Conservation (phyloP, 1,140 invertebrate genomes). For the Drosophila santomea region DNA sequence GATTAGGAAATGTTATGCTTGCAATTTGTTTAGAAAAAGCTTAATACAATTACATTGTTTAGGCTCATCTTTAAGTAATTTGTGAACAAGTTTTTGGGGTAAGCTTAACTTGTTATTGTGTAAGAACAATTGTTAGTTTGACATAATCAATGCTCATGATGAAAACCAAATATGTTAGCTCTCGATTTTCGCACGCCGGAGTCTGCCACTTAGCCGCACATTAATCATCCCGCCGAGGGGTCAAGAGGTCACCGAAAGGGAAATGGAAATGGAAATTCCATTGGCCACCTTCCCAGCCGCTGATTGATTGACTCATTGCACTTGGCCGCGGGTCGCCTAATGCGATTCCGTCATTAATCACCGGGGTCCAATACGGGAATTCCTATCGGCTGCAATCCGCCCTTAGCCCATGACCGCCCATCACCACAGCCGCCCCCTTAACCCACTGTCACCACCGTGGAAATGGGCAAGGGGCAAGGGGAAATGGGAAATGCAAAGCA, state of each 20-base stretch:
- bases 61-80: too few species aligned
- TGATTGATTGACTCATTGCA: constrained; percentile 59
- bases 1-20: too few species aligned
- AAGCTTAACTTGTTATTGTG: too few species aligned
- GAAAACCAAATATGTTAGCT: not conserved
- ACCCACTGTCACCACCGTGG: not conserved
- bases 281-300: constrained; percentile 11
- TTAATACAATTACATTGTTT: too few species aligned
- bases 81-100: too few species aligned
- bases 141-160: too few species aligned
- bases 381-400: constrained; percentile 8
- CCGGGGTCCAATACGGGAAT: not conserved
- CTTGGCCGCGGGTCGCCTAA: constrained; percentile 35
- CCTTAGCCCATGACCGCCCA: constrained; percentile 4
- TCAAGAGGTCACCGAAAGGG: constrained; percentile 46
- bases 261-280: constrained; percentile 32
- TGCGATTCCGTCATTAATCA: constrained; percentile 62
- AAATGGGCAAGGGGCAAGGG: constrained; percentile 7
- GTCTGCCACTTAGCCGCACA: constrained; percentile 17
- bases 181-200: not conserved
- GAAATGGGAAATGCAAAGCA: constrained; percentile 49
- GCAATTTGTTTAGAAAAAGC: too few species aligned
- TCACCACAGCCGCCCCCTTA: not conserved
- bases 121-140: too few species aligned
- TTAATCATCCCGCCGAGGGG: constrained; percentile 35